Evolutionary conservation across 2,888 invertebrate genomes (phyloP).

Genomic region (Gonocerus acuteangulatus): DNA sequence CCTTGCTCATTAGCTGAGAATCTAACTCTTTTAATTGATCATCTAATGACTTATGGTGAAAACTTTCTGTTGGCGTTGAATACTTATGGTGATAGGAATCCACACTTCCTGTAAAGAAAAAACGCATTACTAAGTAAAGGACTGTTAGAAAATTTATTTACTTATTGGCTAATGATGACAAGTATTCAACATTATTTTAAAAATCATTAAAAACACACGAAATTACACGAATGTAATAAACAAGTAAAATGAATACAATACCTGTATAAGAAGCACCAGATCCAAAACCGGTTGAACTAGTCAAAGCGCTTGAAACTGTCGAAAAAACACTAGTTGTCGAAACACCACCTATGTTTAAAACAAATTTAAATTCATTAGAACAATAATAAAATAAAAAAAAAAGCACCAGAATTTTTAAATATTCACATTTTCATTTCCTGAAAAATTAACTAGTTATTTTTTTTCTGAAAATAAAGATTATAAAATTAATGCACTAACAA

Average conservation of each 20-base stretch:
- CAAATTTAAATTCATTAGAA: neutral
- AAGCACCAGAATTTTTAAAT: too few relatives aligned
- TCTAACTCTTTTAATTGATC: conserved; percentile 75
- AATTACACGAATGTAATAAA: too few relatives aligned
- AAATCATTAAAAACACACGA: too few relatives aligned
- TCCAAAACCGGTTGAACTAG: conserved; percentile 52
- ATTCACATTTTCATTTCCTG: too few relatives aligned
- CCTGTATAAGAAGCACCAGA: conserved; percentile 50
- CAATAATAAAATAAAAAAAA: too few relatives aligned
- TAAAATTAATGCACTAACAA: too few relatives aligned
- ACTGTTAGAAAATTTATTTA: too few relatives aligned
- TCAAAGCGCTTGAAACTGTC: conserved; percentile 52
- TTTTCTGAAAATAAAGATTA: too few relatives aligned
- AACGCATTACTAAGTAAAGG: too few relatives aligned
- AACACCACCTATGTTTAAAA: conserved; percentile 34
- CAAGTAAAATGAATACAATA: conserved; percentile 39
- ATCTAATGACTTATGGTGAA: conserved; percentile 68
- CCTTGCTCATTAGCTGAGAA: conserved; percentile 53
- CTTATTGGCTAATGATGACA: too few relatives aligned
- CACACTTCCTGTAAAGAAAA: conserved; percentile 46
- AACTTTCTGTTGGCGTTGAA: conserved; percentile 45
- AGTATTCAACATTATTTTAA: too few relatives aligned
- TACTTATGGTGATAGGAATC: conserved; percentile 40
- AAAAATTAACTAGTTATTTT: too few relatives aligned
- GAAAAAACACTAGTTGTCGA: conserved; percentile 41